Conservation (phyloP, 1,140 invertebrate genomes). For the Drosophila virilis region DNA sequence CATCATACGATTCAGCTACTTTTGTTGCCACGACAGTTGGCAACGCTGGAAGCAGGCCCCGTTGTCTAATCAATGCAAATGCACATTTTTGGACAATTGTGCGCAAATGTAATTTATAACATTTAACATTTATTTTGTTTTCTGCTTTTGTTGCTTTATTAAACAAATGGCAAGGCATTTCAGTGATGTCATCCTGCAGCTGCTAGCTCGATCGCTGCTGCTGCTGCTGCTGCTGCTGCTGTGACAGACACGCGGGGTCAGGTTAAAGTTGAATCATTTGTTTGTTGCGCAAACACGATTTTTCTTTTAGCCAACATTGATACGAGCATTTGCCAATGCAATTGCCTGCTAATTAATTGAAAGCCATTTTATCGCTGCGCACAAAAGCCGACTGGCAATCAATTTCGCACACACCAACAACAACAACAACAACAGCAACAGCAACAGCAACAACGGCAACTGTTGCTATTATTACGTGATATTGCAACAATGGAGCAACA, state of each 20-base stretch:
- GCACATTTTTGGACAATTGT: conserved; percentile 79
- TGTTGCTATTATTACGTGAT: conserved; percentile 8
- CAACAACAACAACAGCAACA: conserved; percentile 7
- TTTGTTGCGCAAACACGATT: conserved; percentile 74
- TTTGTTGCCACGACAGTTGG: no score
- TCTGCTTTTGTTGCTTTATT: conserved; percentile 53
- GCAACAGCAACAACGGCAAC: conserved; percentile 1
- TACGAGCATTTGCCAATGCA: conserved; percentile 39
- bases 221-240: conserved; percentile 24
- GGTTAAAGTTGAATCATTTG: conserved; percentile 84
- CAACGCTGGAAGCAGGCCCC: neutral
- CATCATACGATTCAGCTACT: no score
- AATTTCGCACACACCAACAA: conserved; percentile 35
- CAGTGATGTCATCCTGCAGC: conserved; percentile 69
- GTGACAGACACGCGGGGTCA: conserved; percentile 84
- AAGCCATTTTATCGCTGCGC: conserved; percentile 67
- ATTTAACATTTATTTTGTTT: conserved; percentile 53
- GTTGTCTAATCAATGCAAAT: conserved; percentile 72
- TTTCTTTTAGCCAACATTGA: conserved; percentile 74
- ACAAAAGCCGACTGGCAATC: conserved; percentile 76
- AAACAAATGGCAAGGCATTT: conserved; percentile 66
- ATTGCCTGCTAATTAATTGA: conserved; percentile 74
- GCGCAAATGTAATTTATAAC: conserved; percentile 69
- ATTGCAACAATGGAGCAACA: conserved; percentile 56
- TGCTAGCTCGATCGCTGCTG: conserved; percentile 40